Evolutionary conservation across 2,888 invertebrate genomes (phyloP).

Genomic region (Lucinisca nassula): DNA sequence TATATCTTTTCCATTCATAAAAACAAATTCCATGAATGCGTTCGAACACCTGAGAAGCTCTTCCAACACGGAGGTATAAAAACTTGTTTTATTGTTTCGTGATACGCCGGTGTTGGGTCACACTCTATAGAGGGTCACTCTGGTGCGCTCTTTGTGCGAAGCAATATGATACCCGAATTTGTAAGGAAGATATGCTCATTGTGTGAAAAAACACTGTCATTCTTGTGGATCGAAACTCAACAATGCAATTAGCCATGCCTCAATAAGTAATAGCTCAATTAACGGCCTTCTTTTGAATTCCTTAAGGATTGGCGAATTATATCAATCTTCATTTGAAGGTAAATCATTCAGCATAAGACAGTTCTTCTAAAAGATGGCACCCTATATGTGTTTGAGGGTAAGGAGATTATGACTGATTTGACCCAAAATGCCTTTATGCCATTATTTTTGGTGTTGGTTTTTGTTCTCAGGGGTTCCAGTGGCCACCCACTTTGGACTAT

Average conservation of each 20-base stretch:
- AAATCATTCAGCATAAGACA: slow-evolving; percentile 6
- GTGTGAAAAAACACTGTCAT: slow-evolving; percentile 64
- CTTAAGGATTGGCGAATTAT: slow-evolving; percentile 18
- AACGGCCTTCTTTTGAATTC: slow-evolving; percentile 51
- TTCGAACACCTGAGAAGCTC: not conserved
- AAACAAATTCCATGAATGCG: slow-evolving; percentile 16
- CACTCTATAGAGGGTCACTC: slow-evolving; percentile 37
- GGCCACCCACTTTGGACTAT: not conserved
- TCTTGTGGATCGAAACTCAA: slow-evolving; percentile 52
- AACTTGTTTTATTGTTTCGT: not conserved
- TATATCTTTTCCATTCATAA: slow-evolving; percentile 5
- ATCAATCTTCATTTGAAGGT: not conserved
- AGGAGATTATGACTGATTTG: not conserved
- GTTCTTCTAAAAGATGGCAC: not conserved
- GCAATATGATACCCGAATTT: slow-evolving; percentile 41
- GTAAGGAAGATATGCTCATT: slow-evolving; percentile 51
- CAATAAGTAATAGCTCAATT: slow-evolving; percentile 62
- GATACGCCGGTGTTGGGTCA: not conserved
- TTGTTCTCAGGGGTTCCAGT: not conserved
- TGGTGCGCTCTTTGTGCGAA: slow-evolving; percentile 57
- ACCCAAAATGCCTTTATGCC: slow-evolving; percentile 2
- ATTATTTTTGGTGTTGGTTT: slow-evolving; percentile 51
- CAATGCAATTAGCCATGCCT: slow-evolving; percentile 56
- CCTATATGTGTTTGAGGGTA: slow-evolving; percentile 2
- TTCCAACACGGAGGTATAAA: slow-evolving; percentile 8